Evolutionary conservation across 2,113 vertebrate genomes (phyloP), one percentile per base, ranked within the genome.

Genomic region (Ageneiosus marmoratus): DNA sequence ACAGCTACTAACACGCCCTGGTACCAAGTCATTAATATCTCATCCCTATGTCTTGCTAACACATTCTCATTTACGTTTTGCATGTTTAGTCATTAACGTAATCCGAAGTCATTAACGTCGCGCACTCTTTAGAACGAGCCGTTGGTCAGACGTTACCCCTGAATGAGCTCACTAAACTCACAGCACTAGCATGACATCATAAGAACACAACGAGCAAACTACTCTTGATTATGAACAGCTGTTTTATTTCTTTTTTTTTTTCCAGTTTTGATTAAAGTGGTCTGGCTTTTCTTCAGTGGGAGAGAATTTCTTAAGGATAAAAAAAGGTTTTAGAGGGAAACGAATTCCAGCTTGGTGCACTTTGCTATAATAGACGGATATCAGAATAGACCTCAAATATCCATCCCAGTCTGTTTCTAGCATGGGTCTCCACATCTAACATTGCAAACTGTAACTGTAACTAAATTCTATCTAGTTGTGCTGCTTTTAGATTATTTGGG

Each of bases 171-270:
- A 1, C 37, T 15, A 44, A 77, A 77, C 20, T 37, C 11, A 2
- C 15, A 77, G 53, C 46, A 32, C n/a, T 63, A 51, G 62, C 77
- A 79, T 63, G 60, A 79, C 41, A 79, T 65, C 60, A 63, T 63
- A 20, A 44, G 77, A 50, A 79, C 44, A 51, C 77, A 53, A 79
- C 10, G 46, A 63, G 60, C 58, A 79, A 79, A 79, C 77, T 34
- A 79, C n/a, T 34, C 60, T 50, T 79, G 60, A 79, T 79, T 67
- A 67, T 22, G 41, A 79, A 34, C 77, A 67, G 58, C 77, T 67
- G 77, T 32, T 65, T 62, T 11, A 12, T 60, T 63, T 46, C 44
- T 73, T 50, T 27, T 50, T 73, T 48, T 70, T 46, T n/a, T 13
- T n/a, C 29, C 29, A 53, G 27, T 75, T 34, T 76, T 34, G 18